Base-by-base conservation (phyloP, 1,140 invertebrate genomes). In the Helicoverpa zea region DNA sequence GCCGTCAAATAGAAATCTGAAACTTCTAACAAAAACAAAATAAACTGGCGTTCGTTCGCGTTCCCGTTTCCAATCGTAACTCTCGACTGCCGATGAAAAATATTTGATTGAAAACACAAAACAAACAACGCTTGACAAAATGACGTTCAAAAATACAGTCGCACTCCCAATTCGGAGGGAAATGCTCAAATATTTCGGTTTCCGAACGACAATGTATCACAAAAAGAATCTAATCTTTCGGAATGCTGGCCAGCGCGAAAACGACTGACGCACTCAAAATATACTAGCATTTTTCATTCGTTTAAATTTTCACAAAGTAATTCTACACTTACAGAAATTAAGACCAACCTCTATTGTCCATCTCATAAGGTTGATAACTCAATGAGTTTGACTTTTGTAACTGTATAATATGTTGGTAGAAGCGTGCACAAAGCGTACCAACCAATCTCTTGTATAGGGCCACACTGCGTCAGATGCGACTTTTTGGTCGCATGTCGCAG, bases 281-380 rank as follows among this genome's bases (percentile, higher is more conserved):
- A 52, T 70, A 70, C 66, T 18, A 29, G 49, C 66, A 70, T 75
- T 75, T 75, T 75, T 75, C 73, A 75, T 75, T 75, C 73, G 73
- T 75, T 75, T 49, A 75, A 49, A 75, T 18, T 75, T 61, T 75
- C 14, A 59, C 73, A 59, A 61, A 58, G 13, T 16, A 43, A 43
- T 47, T 43, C 13, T 14, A 23, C n/a, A 43, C 13, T 12, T 13
- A 5, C 12, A 30, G 54, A 70, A 30, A 13, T 30, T 51, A 9
- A 14, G 18, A 29, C 11, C 1, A 9, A 2, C 18, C 59, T 61
- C 12, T 70, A 52, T 4, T 13, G 1, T 11, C 13, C 1, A 29
- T 5, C 12, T 0, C 9, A 54, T 70, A 70, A 70, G 49, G 66
- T 70, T 30, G 2, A 30, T 47, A 52, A 9, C 2, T 9, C 0